Evolutionary conservation across 2,888 invertebrate species (phyloP).

Genomic region (Coleophora flavipennella): DNA sequence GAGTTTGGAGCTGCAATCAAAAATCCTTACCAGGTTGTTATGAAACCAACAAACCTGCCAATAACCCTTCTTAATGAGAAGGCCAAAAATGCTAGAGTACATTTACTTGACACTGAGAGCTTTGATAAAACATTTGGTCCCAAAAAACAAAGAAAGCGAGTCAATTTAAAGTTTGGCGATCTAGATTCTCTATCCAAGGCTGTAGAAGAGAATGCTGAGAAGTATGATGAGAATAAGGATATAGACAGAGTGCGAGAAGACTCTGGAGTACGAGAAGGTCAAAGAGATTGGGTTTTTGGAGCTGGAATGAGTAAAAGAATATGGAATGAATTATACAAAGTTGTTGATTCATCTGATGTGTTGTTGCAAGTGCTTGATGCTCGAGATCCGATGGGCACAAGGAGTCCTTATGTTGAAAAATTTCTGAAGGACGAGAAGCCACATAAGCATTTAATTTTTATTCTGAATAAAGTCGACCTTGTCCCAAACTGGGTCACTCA

Average conservation of each 20-base stretch:
- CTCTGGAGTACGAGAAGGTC: constrained; percentile 83
- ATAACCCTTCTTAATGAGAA: constrained; percentile 95
- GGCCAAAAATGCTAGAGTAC: constrained; percentile 90
- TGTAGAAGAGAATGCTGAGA: constrained; percentile 79
- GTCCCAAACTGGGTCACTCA: constrained; percentile 99
- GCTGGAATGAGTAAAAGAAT: constrained; percentile 97
- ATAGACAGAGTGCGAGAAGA: constrained; percentile 86
- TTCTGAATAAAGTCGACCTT: constrained; percentile 96
- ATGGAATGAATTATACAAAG: constrained; percentile 99
- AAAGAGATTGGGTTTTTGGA: constrained; percentile 94
- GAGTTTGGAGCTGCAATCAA: constrained; percentile 95
- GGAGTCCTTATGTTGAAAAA: constrained; percentile 93
- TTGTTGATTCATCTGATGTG: constrained; percentile 98
- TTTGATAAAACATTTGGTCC: constrained; percentile 96
- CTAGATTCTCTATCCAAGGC: constrained; percentile 83
- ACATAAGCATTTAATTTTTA: constrained; percentile 97
- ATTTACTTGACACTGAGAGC: constrained; percentile 95
- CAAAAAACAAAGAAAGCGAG: constrained; percentile 92
- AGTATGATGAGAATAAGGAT: constrained; percentile 89
- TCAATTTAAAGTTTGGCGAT: constrained; percentile 83
- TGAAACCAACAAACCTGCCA: constrained; percentile 96
- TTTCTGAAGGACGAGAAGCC: constrained; percentile 95
- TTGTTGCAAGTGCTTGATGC: constrained; percentile 97
- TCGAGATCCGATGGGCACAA: constrained; percentile 96
- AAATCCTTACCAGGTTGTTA: constrained; percentile 97